Evolutionary conservation across 92 coral and sea anemone genomes (phyloP), one percentile per base, ranked within the genome.

Genomic region (Zoanthus solanderi): DNA sequence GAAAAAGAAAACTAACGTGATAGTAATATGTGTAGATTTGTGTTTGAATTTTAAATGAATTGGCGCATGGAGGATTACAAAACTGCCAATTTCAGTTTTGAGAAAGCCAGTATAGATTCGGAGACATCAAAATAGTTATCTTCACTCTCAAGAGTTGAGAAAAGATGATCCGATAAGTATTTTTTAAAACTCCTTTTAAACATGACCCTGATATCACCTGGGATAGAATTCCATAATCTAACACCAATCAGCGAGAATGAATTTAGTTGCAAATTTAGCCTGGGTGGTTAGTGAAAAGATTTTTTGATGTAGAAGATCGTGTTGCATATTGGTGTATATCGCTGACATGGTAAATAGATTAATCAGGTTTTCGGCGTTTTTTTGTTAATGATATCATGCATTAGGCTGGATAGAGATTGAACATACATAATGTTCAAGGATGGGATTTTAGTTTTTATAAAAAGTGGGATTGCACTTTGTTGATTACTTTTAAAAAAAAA

Each of bases 71-170:
- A 72, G 77, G 30, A 11, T 30, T 72, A 72, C 77, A 17, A 72
- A 72, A 6, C 77, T 72, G 47, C 48, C 47, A 17, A 0, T 72
- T 72, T 72, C 77, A 72, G 77, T 72, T 72, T 72, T 72, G 77
- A 72, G 56, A 72, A 44, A 72, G 77, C 77, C 77, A 44, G 77
- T 72, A 42, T 72, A 72, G 77, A 34, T 72, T 72, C 50, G 77
- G 77, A 72, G 77, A 72, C 77, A 72, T 72, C 52, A 42, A 72
- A 72, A 72, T 50, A 50, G 56, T 50, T 5, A 7, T 50, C 9
- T 50, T 50, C 56, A 7, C 56, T 50, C 56, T 50, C 56, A 50
- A 50, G 56, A 50, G 9, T 13, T 34, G 77, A 72, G 77, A 72
- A 74, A 74, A 74, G 56, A 74, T 74, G 78, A 45, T 74, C 56